Conservation (phyloP, 2,113 vertebrate genomes). For the Echinops telfairi region DNA sequence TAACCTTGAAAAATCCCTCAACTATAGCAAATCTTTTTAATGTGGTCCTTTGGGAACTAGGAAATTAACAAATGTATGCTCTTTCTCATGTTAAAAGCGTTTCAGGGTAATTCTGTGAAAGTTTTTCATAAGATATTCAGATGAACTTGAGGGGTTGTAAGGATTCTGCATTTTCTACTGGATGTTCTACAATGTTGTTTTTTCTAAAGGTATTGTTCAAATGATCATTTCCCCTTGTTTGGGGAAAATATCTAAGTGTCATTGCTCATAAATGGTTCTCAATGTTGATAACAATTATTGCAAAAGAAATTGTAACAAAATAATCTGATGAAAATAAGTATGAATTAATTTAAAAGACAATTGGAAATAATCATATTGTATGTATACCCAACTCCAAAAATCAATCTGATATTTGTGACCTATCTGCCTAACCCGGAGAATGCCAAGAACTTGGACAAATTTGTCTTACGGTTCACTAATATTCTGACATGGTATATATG, state of each 20-base stretch:
- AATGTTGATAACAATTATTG: not conserved
- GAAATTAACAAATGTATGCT: slow-evolving; percentile 40
- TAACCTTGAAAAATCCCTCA: slow-evolving; percentile 63
- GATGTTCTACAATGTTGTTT: not conserved
- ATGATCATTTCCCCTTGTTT: not conserved
- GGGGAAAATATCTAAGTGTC: not conserved
- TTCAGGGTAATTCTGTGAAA: slow-evolving; percentile 6
- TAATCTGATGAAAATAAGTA: not conserved
- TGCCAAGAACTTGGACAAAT: not conserved
- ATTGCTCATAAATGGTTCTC: not conserved
- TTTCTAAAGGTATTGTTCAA: slow-evolving; percentile 1
- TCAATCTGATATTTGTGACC: not conserved
- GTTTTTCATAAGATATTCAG: not conserved
- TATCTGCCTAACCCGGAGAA: not conserved
- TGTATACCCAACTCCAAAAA: not conserved
- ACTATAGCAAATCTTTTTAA: slow-evolving; percentile 44
- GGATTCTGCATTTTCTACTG: not conserved
- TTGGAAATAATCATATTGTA: not conserved
- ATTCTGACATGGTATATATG: not conserved
- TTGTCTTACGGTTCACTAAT: not conserved
- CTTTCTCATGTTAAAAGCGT: slow-evolving; percentile 44
- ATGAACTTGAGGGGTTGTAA: slow-evolving; percentile 10
- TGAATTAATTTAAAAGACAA: slow-evolving; percentile 11
- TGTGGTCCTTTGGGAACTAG: slow-evolving; percentile 14
- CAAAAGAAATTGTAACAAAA: not conserved